Percentiles rank a stretch among this genome's conserved stretches.
phyloP scores from a whole-genome alignment of 2,888 invertebrate species.

The Epinotia nisella region DNA sequence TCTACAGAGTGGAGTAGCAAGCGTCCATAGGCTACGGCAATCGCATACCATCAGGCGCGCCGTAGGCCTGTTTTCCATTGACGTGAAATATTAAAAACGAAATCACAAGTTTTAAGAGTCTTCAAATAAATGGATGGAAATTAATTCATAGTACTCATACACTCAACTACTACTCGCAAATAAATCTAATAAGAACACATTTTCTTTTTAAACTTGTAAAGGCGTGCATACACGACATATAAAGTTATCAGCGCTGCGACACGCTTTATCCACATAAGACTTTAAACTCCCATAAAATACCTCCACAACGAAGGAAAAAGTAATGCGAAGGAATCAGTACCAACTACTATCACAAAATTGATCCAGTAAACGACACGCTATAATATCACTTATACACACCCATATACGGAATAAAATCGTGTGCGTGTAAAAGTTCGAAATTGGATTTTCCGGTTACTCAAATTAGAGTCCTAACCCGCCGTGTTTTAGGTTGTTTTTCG shows the following conservation, averaged over 20 bases:
- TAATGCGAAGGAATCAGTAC: conserved; percentile 83
- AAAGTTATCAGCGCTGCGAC: conserved; percentile 39
- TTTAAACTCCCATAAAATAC: conserved; percentile 82
- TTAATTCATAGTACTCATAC: too few species aligned
- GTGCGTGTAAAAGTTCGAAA: conserved; percentile 58
- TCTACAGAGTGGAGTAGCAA: too few species aligned
- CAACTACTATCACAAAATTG: conserved; percentile 83
- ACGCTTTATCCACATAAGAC: conserved; percentile 76
- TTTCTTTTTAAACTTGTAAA: conserved; percentile 8
- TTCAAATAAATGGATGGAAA: too few species aligned
- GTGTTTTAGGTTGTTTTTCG: conserved; percentile 50
- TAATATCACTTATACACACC: conserved; percentile 48
- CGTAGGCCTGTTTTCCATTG: too few species aligned
- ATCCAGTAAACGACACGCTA: conserved; percentile 63
- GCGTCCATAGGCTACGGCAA: too few species aligned
- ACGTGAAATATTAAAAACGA: too few species aligned
- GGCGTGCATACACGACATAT: conserved; percentile 37
- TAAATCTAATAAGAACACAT: conserved; percentile 2
- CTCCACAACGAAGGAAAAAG: conserved; percentile 82
- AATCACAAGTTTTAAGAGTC: too few species aligned
- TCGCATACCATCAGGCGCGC: too few species aligned
- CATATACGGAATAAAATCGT: conserved; percentile 57
- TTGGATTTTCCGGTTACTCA: conserved; percentile 63
- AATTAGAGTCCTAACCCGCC: conserved; percentile 48
- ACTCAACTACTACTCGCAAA: neutral